phyloP scores from a whole-genome alignment of 2,888 invertebrate genomes.

The Ophion slaviceki region DNA sequence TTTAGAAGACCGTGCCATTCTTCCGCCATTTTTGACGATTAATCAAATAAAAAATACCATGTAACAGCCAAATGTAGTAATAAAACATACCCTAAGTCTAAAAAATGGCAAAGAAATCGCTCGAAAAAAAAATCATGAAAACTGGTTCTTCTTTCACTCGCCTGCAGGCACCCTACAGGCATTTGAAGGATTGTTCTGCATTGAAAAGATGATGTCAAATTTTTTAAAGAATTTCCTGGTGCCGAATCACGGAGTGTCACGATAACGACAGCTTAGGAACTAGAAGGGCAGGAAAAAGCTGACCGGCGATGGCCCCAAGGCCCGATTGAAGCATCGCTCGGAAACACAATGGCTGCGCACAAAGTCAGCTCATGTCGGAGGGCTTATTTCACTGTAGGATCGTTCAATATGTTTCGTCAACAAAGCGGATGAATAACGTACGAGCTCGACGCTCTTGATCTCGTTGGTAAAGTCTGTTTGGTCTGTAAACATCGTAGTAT shows the following conservation, averaged over 20 bases:
- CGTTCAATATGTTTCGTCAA: constrained; percentile 55
- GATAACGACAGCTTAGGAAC: neutral
- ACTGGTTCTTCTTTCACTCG: no score
- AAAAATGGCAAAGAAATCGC: no score
- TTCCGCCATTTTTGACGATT: no score
- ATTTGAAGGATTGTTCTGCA: no score
- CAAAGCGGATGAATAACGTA: constrained; percentile 45
- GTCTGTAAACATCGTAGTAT: constrained; percentile 45
- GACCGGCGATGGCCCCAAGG: constrained; percentile 23
- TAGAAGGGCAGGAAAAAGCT: neutral
- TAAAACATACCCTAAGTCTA: no score
- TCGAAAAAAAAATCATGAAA: no score
- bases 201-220: no score
- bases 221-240: neutral
- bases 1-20: no score
- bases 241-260: neutral
- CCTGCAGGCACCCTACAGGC: no score
- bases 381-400: constrained; percentile 47
- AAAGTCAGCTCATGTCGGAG: constrained; percentile 39
- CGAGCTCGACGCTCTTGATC: constrained; percentile 35
- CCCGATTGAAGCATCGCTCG: constrained; percentile 24
- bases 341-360: constrained; percentile 33
- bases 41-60: no score
- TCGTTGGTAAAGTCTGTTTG: constrained; percentile 52
- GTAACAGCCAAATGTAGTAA: no score